Conservation (phyloP, 2,888 invertebrate species). For the Digitonthophagus gazella region DNA sequence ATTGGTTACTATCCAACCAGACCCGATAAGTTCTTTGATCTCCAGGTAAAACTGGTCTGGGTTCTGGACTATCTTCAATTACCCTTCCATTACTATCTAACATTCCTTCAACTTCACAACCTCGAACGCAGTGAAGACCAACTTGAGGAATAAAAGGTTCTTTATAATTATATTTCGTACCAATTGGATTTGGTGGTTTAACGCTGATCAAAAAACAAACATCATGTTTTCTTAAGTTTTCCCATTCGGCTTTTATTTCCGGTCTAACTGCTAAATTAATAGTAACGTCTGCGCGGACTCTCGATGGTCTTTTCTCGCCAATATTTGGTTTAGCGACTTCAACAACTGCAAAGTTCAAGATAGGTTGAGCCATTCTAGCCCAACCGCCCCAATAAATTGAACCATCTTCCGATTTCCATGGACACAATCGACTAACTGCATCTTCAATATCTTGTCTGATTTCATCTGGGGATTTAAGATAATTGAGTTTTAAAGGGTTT, state of each 20-base stretch:
- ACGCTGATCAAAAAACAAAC: conserved; percentile 96
- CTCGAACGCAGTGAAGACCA: conserved; percentile 86
- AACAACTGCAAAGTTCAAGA: conserved; percentile 88
- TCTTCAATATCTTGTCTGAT: conserved; percentile 98
- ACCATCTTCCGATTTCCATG: conserved; percentile 88
- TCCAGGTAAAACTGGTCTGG: conserved; percentile 81
- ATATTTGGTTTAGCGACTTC: conserved; percentile 92
- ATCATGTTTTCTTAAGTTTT: conserved; percentile 93
- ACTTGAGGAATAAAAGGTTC: conserved; percentile 90
- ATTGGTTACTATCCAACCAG: conserved; percentile 96
- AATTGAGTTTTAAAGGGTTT: not conserved
- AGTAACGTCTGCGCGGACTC: conserved; percentile 92
- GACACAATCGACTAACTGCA: conserved; percentile 89
- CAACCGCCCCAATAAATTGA: conserved; percentile 93
- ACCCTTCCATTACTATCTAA: conserved; percentile 91
- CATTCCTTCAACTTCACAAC: conserved; percentile 99
- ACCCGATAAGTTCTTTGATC: conserved; percentile 91
- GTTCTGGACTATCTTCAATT: conserved; percentile 94
- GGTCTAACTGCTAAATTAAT: conserved; percentile 87
- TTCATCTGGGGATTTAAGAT: conserved; percentile 68
- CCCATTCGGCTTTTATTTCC: conserved; percentile 96
- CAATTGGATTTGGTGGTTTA: conserved; percentile 79
- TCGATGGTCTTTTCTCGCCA: conserved; percentile 90
- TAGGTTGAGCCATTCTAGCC: conserved; percentile 98
- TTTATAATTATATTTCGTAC: conserved; percentile 77